Evolutionary conservation across 2,888 invertebrate species (phyloP).

Genomic region (Cryptus viduatorius): DNA sequence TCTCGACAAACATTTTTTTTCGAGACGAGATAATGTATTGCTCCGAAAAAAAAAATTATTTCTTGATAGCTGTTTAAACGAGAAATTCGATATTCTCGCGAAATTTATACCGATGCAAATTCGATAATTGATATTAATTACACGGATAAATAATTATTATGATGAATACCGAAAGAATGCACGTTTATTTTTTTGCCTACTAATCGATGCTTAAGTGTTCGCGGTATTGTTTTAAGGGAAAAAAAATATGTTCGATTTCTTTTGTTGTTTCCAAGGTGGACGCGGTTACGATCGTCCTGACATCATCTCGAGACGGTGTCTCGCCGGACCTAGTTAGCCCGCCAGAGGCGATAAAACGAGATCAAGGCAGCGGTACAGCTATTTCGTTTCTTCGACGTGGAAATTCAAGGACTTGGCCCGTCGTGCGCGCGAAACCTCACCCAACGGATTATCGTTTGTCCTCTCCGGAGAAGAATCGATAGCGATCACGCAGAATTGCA

Average conservation of each 20-base stretch:
- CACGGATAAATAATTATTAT: too few species aligned
- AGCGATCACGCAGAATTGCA: neutral
- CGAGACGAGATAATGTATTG: too few species aligned
- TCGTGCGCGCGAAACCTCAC: neutral
- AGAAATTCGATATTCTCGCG: too few species aligned
- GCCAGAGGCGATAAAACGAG: conserved; percentile 68
- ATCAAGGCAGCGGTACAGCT: conserved; percentile 65
- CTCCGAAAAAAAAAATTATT: too few species aligned
- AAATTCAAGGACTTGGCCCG: conserved; percentile 54
- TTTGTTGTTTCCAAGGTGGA: conserved; percentile 61
- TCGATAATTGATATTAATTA: too few species aligned
- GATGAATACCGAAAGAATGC: too few species aligned
- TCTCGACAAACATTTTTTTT: too few species aligned
- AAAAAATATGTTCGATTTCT: conserved; percentile 27
- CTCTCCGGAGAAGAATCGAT: neutral
- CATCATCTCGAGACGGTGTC: conserved; percentile 49
- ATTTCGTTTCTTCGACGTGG: conserved; percentile 63
- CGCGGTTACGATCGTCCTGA: conserved; percentile 61
- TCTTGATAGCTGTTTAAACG: too few species aligned
- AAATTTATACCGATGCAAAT: too few species aligned
- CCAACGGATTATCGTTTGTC: conserved; percentile 27
- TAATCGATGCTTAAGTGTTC: neutral
- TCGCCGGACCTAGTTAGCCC: conserved; percentile 50
- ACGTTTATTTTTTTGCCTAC: neutral
- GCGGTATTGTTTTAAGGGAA: neutral